A percentile compares a stretch with the other conserved stretches of the same genome.
Evolutionary conservation across 2,113 vertebrate species (phyloP).

Genomic region (Albula goreensis): DNA sequence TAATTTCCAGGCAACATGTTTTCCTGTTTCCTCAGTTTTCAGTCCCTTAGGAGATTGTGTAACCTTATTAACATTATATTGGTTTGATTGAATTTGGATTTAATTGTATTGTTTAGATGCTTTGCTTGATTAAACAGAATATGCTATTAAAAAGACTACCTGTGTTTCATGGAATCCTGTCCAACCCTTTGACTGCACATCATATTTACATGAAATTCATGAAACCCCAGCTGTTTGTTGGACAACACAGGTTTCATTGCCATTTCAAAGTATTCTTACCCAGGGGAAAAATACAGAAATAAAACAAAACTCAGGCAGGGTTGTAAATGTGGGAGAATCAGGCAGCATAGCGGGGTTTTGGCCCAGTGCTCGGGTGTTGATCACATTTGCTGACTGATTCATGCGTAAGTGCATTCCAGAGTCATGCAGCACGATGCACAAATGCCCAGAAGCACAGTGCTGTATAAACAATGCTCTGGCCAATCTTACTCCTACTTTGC

Average conservation of each 20-base stretch:
- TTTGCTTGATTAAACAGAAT: too few species aligned
- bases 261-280: neutral
- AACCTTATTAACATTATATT: too few species aligned
- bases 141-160: too few species aligned
- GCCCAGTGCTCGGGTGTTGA: neutral
- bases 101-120: too few species aligned
- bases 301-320: neutral
- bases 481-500: neutral
- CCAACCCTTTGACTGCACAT: neutral
- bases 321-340: neutral
- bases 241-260: neutral
- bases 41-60: too few species aligned
- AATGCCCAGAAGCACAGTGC: neutral
- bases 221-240: neutral
- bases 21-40: too few species aligned
- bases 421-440: neutral
- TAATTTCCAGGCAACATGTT: too few species aligned
- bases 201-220: neutral
- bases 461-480: neutral
- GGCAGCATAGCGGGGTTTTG: neutral
- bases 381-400: constrained; percentile 1
- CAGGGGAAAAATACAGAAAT: neutral
- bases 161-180: too few species aligned
- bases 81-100: too few species aligned
- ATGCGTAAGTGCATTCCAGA: constrained; percentile 8